Conservation (phyloP, 2,113 vertebrate species). For the Dicentrarchus labrax region DNA sequence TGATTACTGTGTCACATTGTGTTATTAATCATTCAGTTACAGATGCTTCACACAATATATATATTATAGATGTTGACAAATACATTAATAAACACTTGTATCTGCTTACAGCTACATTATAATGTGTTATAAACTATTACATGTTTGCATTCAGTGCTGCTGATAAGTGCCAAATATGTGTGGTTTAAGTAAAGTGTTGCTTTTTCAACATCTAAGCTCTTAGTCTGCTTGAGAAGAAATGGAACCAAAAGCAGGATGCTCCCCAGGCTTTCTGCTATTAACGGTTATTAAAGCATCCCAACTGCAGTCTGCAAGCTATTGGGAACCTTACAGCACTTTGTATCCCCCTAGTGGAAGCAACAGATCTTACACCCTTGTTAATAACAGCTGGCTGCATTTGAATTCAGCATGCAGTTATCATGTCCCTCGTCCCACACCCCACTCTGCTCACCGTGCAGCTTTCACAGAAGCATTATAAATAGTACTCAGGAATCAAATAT, state of each 20-base stretch:
- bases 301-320: slow-evolving; percentile 15
- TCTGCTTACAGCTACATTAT: background rate
- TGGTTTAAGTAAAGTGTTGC: background rate
- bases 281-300: slow-evolving; percentile 8
- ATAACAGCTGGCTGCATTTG: slow-evolving; percentile 46
- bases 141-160: background rate
- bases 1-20: background rate
- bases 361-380: slow-evolving; percentile 10
- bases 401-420: slow-evolving; percentile 49
- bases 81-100: background rate
- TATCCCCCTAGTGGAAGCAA: slow-evolving; percentile 70
- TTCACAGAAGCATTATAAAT: slow-evolving; percentile 72
- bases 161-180: background rate
- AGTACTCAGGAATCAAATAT: slow-evolving; percentile 72
- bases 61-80: background rate
- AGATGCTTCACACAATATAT: background rate
- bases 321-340: slow-evolving; percentile 39
- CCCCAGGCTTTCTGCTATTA: background rate
- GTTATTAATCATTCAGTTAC: background rate
- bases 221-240: background rate
- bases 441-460: slow-evolving; percentile 53
- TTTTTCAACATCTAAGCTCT: background rate
- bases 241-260: slow-evolving; percentile 3
- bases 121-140: background rate
- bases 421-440: slow-evolving; percentile 51